Base-by-base conservation (phyloP, 2,888 invertebrate genomes). In the Brachyptera putata region DNA sequence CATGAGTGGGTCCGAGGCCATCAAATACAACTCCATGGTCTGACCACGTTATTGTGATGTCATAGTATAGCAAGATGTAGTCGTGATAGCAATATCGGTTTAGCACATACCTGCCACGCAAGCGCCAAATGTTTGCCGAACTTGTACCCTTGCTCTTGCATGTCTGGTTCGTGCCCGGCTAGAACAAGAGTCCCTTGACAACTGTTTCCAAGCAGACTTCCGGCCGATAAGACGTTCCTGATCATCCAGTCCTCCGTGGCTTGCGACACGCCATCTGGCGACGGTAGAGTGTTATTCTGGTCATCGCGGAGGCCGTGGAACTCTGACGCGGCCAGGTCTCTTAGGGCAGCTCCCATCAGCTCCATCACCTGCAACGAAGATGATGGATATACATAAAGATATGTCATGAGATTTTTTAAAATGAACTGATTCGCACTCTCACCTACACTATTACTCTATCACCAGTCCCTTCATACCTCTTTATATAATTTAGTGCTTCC, bases 51-150 rank as follows among this genome's bases (percentile, higher is more conserved):
- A n/a, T n/a, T n/a, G n/a, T n/a, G n/a, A n/a, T n/a, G n/a, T n/a
- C n/a, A n/a, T n/a, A n/a, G n/a, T n/a, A n/a, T n/a, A n/a, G n/a
- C n/a, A n/a, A n/a, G n/a, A n/a, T n/a, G n/a, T n/a, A n/a, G n/a
- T n/a, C n/a, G n/a, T n/a, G n/a, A n/a, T n/a, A n/a, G n/a, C n/a
- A n/a, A n/a, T n/a, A n/a, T n/a, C 7, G 34, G 36, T 43, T 30
- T 30, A n/a, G n/a, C n/a, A 30, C 64, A 63, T 68, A 91, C 91
- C 76, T 95, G 95, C 89, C 93, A 93, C 1, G 94, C 93, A 22
- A 93, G 77, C 0, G 93, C 93, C 58, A 95, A 78, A 76, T 95
- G 91, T 71, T 91, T 89, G 9, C 95, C 95, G 79, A 95, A 95
- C 18, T 88, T 80, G 73, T 89, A 92, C 0, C 91, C 95, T 73